Percentiles rank a stretch among this genome's conserved stretches.
These are phyloP conservation scores for Rhinolophus ferrumequinum DNA, from an alignment of 2,113 vertebrate genomes.

Conservation along the genomic window DNA sequence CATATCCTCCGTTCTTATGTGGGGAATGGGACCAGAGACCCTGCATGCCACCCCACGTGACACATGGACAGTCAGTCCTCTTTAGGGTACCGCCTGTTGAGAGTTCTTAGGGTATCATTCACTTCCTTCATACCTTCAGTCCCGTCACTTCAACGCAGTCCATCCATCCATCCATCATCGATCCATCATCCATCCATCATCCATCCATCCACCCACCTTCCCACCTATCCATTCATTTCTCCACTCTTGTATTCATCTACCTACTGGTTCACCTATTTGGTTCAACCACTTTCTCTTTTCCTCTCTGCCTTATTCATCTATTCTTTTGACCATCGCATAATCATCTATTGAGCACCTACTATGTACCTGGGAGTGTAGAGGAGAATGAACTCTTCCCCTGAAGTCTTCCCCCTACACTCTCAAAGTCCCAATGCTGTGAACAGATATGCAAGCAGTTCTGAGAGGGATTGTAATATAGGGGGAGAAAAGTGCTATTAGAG, in stretches of 20 bases:
- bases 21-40: no score
- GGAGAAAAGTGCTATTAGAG: not conserved
- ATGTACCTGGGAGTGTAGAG: not conserved
- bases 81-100: not conserved
- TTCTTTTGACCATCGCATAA: not conserved
- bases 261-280: not conserved
- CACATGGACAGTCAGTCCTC: not conserved
- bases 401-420: not conserved
- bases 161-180: accelerated
- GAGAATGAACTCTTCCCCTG: not conserved
- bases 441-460: not conserved
- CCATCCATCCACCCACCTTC: accelerated
- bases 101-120: not conserved
- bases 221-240: accelerated
- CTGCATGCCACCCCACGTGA: no score
- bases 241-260: no score
- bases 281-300: not conserved
- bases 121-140: not conserved
- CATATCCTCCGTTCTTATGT: no score
- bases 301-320: not conserved
- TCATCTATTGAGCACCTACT: not conserved
- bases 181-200: no score
- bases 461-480: not conserved
- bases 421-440: not conserved
- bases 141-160: not conserved